phyloP scores from a whole-genome alignment of 2,113 vertebrate genomes.

The Odobenus rosmarus region DNA sequence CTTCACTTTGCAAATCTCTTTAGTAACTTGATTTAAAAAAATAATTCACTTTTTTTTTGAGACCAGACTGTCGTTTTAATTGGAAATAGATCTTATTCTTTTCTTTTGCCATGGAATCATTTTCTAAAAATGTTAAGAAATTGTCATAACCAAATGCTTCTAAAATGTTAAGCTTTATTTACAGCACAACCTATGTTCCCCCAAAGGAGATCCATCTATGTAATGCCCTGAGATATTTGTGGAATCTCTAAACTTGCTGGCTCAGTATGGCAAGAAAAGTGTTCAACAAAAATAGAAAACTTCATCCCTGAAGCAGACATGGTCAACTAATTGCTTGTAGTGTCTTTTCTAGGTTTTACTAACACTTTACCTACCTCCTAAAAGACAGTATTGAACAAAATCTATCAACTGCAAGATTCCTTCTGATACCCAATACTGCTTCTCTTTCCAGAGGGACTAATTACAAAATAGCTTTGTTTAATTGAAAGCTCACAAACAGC shows the following conservation, averaged over 20 bases:
- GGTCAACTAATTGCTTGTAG: background rate
- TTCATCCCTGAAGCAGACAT: background rate
- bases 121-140: slow-evolving; percentile 47
- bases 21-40: background rate
- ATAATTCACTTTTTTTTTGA: background rate
- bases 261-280: background rate
- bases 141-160: background rate
- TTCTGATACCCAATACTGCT: background rate
- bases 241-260: background rate
- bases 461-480: background rate
- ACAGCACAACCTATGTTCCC: background rate
- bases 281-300: slow-evolving; percentile 38
- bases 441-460: background rate
- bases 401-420: background rate
- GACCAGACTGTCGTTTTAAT: background rate
- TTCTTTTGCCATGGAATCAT: background rate
- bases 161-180: background rate
- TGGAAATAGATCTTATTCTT: background rate
- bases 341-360: background rate
- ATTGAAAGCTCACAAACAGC: background rate
- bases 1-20: background rate
- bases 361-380: background rate
- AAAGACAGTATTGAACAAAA: background rate
- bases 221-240: background rate
- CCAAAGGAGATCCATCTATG: background rate